phyloP scores from a whole-genome alignment of 2,113 vertebrate genomes.

The Phyllopteryx taeniolatus region DNA sequence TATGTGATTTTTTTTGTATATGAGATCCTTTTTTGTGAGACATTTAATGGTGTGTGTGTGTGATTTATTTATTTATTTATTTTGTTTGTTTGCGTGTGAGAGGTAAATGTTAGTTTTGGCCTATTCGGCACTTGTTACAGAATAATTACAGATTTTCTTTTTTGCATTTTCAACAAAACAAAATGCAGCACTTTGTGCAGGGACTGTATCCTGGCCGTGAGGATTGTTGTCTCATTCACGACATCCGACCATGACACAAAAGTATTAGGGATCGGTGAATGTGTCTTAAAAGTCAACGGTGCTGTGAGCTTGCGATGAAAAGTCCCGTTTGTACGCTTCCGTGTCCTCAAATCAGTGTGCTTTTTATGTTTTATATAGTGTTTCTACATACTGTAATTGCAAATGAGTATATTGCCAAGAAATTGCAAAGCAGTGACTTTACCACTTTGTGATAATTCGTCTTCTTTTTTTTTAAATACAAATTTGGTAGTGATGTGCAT shows the following conservation, averaged over 20 bases:
- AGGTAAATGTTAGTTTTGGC: not conserved
- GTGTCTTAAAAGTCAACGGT: conserved; percentile 48
- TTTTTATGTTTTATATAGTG: conserved; percentile 62
- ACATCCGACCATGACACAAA: conserved; percentile 36
- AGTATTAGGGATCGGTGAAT: conserved; percentile 53
- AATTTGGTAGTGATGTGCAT: conserved; percentile 45
- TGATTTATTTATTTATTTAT: no score
- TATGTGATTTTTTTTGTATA: no score
- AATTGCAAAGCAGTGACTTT: conserved; percentile 52
- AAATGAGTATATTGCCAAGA: conserved; percentile 42
- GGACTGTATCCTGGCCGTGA: conserved; percentile 53
- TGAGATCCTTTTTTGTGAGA: no score
- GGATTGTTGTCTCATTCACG: conserved; percentile 38
- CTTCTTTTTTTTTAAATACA: conserved; percentile 14
- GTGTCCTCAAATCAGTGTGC: conserved; percentile 37
- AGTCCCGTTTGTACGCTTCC: conserved; percentile 40
- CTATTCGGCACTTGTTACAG: not conserved
- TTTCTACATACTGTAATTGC: conserved; percentile 60
- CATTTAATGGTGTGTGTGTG: no score
- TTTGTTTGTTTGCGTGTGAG: not conserved
- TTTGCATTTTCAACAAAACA: not conserved
- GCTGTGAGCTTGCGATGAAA: conserved; percentile 36
- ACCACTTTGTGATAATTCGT: conserved; percentile 20
- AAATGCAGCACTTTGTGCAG: conserved; percentile 33
- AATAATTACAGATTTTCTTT: not conserved